Percentiles rank a stretch among this genome's conserved stretches.
Evolutionary conservation across 2,888 invertebrate genomes (phyloP).

Genomic region (Lasiommata megera): DNA sequence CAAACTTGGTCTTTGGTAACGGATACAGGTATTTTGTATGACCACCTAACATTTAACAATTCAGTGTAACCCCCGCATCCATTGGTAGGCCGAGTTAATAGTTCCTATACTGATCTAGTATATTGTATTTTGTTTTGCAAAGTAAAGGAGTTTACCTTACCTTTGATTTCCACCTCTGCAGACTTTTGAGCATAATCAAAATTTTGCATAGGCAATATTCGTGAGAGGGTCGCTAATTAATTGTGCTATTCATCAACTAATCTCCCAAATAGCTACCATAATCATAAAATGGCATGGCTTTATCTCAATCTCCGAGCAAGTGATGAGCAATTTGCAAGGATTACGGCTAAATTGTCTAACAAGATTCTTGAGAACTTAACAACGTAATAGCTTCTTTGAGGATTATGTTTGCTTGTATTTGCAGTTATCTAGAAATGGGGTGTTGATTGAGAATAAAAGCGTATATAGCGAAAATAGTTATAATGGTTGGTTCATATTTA

Average conservation of each 20-base stretch:
- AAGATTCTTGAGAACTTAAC: conserved; percentile 25
- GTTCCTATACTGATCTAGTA: too few relatives aligned
- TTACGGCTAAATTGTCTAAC: conserved; percentile 23
- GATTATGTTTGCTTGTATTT: conserved; percentile 19
- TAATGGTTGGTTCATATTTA: too few relatives aligned
- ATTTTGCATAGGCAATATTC: conserved; percentile 20
- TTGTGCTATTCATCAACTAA: conserved; percentile 28
- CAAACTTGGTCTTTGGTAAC: too few relatives aligned
- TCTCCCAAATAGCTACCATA: conserved; percentile 23
- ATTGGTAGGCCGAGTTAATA: too few relatives aligned
- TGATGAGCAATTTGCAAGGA: conserved; percentile 28
- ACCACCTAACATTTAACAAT: too few relatives aligned
- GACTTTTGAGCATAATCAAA: neutral
- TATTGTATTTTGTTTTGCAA: too few relatives aligned
- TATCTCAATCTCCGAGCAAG: conserved; percentile 30
- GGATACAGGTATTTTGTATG: too few relatives aligned
- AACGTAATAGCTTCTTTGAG: conserved; percentile 21
- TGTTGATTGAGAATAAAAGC: neutral
- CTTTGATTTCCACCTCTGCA: too few relatives aligned
- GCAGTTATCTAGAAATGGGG: neutral
- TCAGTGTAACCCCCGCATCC: too few relatives aligned
- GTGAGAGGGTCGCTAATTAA: conserved; percentile 29
- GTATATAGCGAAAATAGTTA: too few relatives aligned
- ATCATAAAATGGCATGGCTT: conserved; percentile 30
- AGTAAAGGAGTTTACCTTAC: too few relatives aligned